These are phyloP conservation scores for Temnopleurus reevesii DNA, from an alignment of 53 echinoderm and acorn worm genomes.

Conservation along the genomic window DNA sequence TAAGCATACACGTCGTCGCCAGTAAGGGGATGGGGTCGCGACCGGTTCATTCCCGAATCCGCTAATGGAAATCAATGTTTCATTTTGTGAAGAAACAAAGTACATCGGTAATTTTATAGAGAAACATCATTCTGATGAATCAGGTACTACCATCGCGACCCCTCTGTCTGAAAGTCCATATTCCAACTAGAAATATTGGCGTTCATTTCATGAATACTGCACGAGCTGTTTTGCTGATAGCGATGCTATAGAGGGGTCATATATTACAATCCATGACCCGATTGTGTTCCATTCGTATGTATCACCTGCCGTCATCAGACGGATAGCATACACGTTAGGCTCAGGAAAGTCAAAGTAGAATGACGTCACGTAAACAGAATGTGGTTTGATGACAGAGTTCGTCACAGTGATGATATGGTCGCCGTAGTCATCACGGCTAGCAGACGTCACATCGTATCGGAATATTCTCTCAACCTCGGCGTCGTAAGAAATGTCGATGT, in stretches of 20 bases:
- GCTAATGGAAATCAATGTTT: no score
- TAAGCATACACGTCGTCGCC: no score
- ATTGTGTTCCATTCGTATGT: slow-evolving; percentile 35
- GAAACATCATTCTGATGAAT: no score
- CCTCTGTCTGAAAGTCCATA: no score
- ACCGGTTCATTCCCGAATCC: no score
- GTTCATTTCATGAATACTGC: not conserved
- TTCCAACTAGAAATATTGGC: no score
- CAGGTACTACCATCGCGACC: no score
- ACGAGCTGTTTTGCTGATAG: not conserved
- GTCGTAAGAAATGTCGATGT: slow-evolving; percentile 22
- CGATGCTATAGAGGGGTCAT: not conserved
- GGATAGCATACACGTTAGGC: slow-evolving; percentile 43
- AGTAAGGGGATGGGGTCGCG: no score
- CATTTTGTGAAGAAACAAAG: no score
- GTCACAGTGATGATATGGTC: slow-evolving; percentile 12
- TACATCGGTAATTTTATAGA: no score
- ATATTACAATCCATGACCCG: slow-evolving; percentile 34
- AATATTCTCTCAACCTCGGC: not conserved
- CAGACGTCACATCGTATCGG: slow-evolving; percentile 17
- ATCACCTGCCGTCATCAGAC: slow-evolving; percentile 34
- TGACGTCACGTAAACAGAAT: not conserved
- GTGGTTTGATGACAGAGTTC: not conserved
- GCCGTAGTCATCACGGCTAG: not conserved
- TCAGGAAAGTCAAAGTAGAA: not conserved